phyloP scores from a whole-genome alignment of 2,888 invertebrate genomes.

The Scelioninae gen. 1 region DNA sequence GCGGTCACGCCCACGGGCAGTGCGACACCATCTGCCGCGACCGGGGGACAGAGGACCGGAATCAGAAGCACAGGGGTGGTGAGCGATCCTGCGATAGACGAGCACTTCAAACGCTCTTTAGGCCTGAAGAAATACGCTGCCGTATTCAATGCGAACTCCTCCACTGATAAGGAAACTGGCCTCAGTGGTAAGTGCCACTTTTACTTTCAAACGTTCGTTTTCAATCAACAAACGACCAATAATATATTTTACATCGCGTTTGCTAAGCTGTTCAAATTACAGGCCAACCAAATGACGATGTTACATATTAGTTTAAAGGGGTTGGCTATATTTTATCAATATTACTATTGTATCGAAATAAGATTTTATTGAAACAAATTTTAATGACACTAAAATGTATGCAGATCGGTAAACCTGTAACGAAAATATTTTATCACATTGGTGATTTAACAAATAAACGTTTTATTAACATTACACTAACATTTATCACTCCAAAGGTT shows the following conservation, averaged over 20 bases:
- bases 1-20: slow-evolving; percentile 81
- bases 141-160: slow-evolving; percentile 80
- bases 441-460: no score
- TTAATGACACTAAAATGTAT: no score
- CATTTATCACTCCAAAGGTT: no score
- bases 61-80: slow-evolving; percentile 79
- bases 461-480: no score
- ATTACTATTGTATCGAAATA: no score
- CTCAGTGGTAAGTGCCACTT: slow-evolving; percentile 79
- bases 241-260: slow-evolving; percentile 16
- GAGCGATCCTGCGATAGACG: slow-evolving; percentile 95
- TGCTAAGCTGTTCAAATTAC: slow-evolving; percentile 2
- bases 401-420: no score
- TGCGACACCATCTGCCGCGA: slow-evolving; percentile 80
- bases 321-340: no score
- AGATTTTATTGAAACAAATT: no score
- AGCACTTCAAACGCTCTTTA: slow-evolving; percentile 96
- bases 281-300: slow-evolving; percentile 4
- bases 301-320: no score
- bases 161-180: slow-evolving; percentile 81
- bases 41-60: slow-evolving; percentile 74
- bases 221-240: slow-evolving; percentile 28
- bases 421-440: no score
- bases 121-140: slow-evolving; percentile 88
- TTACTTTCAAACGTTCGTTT: slow-evolving; percentile 46